Evolutionary conservation across 2,113 vertebrate species (phyloP), one percentile per base, ranked within the genome.

Genomic region (Elgaria multicarinata): DNA sequence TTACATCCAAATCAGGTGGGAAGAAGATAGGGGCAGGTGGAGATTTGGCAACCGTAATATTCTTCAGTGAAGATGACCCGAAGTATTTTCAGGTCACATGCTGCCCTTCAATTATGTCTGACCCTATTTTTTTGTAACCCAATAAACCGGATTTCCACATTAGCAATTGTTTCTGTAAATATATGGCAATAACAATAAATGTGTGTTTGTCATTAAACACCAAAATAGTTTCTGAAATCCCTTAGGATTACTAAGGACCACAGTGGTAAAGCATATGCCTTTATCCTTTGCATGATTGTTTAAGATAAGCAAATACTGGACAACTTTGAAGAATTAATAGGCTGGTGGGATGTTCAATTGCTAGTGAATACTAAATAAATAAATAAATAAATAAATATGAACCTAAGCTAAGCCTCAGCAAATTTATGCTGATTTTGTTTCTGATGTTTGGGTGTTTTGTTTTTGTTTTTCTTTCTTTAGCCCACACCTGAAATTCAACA

Each of bases 401-500:
- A 20, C 7, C 0, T 8, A 2, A 6, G 0, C 3, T 72, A 75
- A 87, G 66, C 87, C 33, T 6, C 12, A 42, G 75, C 79, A 74
- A 90, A 10, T 18, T 53, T 50, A 6, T 6, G 2, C 24, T 46
- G 26, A 46, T 24, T 91, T 71, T 5, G 10, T 53, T 9, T 9
- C 28, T 33, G 26, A 74, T 44, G 50, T 66, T 31, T 46, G 42
- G 13, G 9, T 62, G 24, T 50, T 67, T 62, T 66, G 58, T 0
- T 77, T 92, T 93, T 94, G 53, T 87, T 92, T 94, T 93, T 83
- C 46, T 88, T 95, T 93, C 92, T 86, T 7, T 90, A 99, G 99
- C 90, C 98, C 98, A 1, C 98, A 97, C 92, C 96, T 99, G 93
- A 97, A 97, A 90, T 99, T 99, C 97, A 98, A 97, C 97, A 98